Evolutionary conservation across 2,797 vertebrate species (phyloP).

Genomic region (Melopsittacus undulatus): DNA sequence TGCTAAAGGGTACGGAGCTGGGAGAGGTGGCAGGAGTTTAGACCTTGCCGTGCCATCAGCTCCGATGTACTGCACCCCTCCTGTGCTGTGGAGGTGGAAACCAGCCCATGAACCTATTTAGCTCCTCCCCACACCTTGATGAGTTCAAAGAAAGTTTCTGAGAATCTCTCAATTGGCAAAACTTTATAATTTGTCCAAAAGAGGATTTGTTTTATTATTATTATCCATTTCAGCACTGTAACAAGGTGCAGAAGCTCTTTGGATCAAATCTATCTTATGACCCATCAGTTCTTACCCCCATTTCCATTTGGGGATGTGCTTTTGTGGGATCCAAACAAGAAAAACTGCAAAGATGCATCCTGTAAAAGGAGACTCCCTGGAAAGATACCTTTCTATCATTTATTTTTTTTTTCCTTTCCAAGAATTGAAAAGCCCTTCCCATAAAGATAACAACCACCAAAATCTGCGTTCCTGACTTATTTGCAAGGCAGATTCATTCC

Average conservation of each 20-base stretch:
- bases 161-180: not conserved
- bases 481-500: not conserved
- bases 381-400: not conserved
- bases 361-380: not conserved
- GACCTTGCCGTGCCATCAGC: accelerated
- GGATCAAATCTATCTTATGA: not conserved
- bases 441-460: not conserved
- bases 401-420: not conserved
- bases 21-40: not conserved
- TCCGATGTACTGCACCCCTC: not conserved
- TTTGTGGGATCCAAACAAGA: not conserved
- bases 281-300: accelerated
- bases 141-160: not conserved
- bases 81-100: not conserved
- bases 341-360: not conserved
- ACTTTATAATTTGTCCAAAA: accelerated
- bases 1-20: not conserved
- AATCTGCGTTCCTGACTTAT: not conserved
- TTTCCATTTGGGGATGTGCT: not conserved
- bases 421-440: not conserved
- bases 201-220: not conserved
- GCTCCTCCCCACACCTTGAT: not conserved
- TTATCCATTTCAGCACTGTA: not conserved
- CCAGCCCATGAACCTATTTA: not conserved
- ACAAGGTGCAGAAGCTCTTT: not conserved